These are phyloP conservation scores for Serinus canaria DNA, from an alignment of 2,113 vertebrate species.

Conservation along the genomic window DNA sequence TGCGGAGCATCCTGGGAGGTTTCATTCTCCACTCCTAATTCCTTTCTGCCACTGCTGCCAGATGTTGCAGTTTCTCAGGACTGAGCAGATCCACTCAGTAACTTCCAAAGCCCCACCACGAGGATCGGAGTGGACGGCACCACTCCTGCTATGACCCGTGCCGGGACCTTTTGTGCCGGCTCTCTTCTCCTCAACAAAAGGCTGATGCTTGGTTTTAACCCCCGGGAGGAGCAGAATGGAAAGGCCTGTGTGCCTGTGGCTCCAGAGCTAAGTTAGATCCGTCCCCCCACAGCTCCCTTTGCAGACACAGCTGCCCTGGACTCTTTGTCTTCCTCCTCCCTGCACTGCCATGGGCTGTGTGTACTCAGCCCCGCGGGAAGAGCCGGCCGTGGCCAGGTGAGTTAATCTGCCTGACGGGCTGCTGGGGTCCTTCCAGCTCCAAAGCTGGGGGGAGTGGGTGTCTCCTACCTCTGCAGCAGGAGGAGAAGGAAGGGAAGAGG, in stretches of 20 bases:
- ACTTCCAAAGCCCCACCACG: background rate
- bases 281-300: background rate
- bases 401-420: conserved; percentile 8
- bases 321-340: conserved; percentile 41
- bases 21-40: conserved; percentile 66
- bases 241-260: background rate
- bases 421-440: background rate
- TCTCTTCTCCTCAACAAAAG: conserved; percentile 55
- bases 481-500: background rate
- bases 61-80: conserved; percentile 77
- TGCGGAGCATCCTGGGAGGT: conserved; percentile 76
- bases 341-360: conserved; percentile 83
- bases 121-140: background rate
- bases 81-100: conserved; percentile 1
- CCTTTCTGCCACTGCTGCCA: conserved; percentile 77
- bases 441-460: background rate
- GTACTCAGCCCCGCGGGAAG: conserved; percentile 82
- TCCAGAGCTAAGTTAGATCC: conserved; percentile 15
- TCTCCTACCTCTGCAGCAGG: background rate
- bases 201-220: background rate
- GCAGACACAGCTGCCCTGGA: background rate
- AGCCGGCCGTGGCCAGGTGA: conserved; percentile 81
- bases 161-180: conserved; percentile 37
- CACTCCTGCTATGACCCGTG: conserved; percentile 23
- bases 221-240: conserved; percentile 21